phyloP scores from a whole-genome alignment of 2,888 invertebrate species.

The Harpalus rufipes region DNA sequence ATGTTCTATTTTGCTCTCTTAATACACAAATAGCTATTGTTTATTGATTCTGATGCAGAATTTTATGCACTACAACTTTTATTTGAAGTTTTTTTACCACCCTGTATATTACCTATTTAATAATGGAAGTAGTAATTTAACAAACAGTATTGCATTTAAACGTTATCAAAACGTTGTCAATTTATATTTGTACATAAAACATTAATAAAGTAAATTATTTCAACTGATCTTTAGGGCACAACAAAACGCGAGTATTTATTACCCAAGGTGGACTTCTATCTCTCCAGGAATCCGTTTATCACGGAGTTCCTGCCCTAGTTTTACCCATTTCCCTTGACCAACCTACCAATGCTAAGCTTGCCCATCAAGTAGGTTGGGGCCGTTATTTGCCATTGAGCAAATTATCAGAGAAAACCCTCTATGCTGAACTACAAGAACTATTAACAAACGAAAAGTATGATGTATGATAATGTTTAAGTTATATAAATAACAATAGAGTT shows the following conservation, averaged over 20 bases:
- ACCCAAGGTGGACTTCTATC: slow-evolving; percentile 57
- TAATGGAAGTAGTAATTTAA: too few relatives aligned
- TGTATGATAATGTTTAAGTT: neutral
- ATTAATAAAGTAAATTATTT: too few relatives aligned
- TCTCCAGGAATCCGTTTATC: slow-evolving; percentile 55
- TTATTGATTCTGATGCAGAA: too few relatives aligned
- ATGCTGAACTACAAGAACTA: slow-evolving; percentile 35
- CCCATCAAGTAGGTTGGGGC: slow-evolving; percentile 41
- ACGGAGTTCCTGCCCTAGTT: slow-evolving; percentile 54
- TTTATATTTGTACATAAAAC: neutral
- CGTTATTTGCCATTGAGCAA: slow-evolving; percentile 10
- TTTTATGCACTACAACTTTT: too few relatives aligned
- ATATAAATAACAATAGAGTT: neutral
- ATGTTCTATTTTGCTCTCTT: too few relatives aligned
- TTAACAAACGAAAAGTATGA: slow-evolving; percentile 32
- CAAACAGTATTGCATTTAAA: too few relatives aligned
- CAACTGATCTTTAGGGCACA: slow-evolving; percentile 30
- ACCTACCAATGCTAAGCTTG: slow-evolving; percentile 27
- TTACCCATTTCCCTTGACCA: slow-evolving; percentile 52
- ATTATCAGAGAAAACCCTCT: slow-evolving; percentile 31
- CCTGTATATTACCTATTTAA: too few relatives aligned
- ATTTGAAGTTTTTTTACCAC: too few relatives aligned
- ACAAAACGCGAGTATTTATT: slow-evolving; percentile 54
- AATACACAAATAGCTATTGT: too few relatives aligned
- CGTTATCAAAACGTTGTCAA: neutral